Conservation (phyloP, 1,140 invertebrate species). For the Cydia pomonella region DNA sequence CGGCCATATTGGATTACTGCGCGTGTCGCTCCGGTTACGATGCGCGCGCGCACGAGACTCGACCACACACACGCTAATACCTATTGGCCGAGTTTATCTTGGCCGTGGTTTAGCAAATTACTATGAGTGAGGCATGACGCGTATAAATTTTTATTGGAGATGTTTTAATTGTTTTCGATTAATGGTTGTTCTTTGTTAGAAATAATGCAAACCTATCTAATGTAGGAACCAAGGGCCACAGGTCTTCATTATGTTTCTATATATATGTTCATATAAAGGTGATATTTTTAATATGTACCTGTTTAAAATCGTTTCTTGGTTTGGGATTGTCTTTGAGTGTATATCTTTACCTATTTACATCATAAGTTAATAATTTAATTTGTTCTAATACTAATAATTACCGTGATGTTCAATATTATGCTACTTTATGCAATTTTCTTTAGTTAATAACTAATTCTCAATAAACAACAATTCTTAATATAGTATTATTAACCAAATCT, state of each 20-base stretch:
- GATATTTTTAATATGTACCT: no score
- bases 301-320: no score
- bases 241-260: no score
- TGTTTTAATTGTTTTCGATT: neutral
- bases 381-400: no score
- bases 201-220: neutral
- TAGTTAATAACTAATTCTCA: neutral
- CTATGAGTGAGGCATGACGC: neutral
- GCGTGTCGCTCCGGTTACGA: slow-evolving; percentile 75
- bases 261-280: no score
- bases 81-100: slow-evolving; percentile 31
- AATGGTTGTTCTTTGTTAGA: neutral
- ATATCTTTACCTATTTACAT: no score
- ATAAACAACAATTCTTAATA: neutral
- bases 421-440: no score
- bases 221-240: neutral
- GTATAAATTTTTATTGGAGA: neutral
- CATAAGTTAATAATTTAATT: no score
- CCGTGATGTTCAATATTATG: no score
- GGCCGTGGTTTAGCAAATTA: slow-evolving; percentile 32
- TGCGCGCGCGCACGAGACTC: slow-evolving; percentile 70
- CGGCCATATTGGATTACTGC: slow-evolving; percentile 78
- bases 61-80: slow-evolving; percentile 74
- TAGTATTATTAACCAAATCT: neutral
- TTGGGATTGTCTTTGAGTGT: no score